phyloP scores from a whole-genome alignment of 2,797 vertebrate genomes.

The Lepilemur ruficaudatus region DNA sequence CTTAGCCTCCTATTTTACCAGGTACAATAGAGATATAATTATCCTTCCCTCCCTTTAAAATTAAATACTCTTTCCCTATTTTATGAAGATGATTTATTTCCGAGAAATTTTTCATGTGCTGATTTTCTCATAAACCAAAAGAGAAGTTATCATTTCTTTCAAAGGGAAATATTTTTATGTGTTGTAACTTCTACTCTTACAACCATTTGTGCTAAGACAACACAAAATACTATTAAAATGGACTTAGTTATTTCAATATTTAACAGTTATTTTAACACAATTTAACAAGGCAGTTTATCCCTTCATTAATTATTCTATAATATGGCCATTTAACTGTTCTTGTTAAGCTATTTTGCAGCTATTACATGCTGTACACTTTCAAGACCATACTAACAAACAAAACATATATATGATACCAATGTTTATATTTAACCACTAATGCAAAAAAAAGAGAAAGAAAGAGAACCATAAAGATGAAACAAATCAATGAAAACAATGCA shows the following conservation, averaged over 20 bases:
- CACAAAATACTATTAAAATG: constrained; percentile 54
- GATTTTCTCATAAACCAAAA: constrained; percentile 48
- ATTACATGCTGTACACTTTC: constrained; percentile 37
- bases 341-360: constrained; percentile 65
- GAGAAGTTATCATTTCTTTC: constrained; percentile 32
- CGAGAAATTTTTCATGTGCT: not conserved
- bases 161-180: constrained; percentile 35
- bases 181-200: not conserved
- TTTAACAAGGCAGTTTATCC: constrained; percentile 61
- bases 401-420: constrained; percentile 6
- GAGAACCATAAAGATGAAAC: constrained; percentile 9
- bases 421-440: constrained; percentile 58
- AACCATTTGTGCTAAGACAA: constrained; percentile 38
- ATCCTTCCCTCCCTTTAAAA: not conserved
- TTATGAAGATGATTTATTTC: constrained; percentile 34
- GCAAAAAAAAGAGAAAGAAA: constrained; percentile 35
- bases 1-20: constrained; percentile 1
- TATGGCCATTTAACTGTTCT: constrained; percentile 52
- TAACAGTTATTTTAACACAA: constrained; percentile 54
- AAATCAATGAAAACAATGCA: constrained; percentile 59
- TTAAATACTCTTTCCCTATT: not conserved
- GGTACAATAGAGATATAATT: not conserved
- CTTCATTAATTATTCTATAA: constrained; percentile 69
- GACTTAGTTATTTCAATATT: constrained; percentile 40
- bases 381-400: constrained; percentile 28